Evolutionary conservation across 2,888 invertebrate species (phyloP).

Genomic region (Ectemnius cavifrons): DNA sequence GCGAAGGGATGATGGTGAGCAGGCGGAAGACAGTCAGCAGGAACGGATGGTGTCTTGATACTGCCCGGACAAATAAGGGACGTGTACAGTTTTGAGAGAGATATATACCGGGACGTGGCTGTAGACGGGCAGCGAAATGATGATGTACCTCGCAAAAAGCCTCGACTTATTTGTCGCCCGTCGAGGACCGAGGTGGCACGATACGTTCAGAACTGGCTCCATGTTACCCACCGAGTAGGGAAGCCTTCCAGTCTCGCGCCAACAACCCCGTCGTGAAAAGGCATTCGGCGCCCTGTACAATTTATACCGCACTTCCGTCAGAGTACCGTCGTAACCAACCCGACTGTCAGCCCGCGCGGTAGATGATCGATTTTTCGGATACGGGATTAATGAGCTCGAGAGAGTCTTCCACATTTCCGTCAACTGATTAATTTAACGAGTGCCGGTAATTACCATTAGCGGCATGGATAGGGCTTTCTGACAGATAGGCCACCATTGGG

Average conservation of each 20-base stretch:
- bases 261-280: constrained; percentile 35
- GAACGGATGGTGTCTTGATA: constrained; percentile 39
- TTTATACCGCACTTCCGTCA: background rate
- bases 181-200: constrained; percentile 30
- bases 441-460: too few species aligned
- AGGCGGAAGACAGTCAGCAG: constrained; percentile 24
- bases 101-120: constrained; percentile 14
- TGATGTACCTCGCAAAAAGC: constrained; percentile 55
- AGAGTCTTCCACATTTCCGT: too few species aligned
- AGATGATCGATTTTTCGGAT: too few species aligned
- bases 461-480: background rate
- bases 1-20: constrained; percentile 20
- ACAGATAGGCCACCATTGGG: background rate
- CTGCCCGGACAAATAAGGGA: constrained; percentile 43
- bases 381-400: too few species aligned
- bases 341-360: too few species aligned
- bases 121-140: constrained; percentile 47
- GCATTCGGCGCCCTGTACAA: constrained; percentile 19
- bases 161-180: constrained; percentile 54
- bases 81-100: constrained; percentile 42
- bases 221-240: constrained; percentile 18
- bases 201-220: constrained; percentile 32
- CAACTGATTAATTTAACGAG: too few species aligned
- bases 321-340: too few species aligned
- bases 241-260: constrained; percentile 4